These are phyloP conservation scores for Sycophila sp. DNA, from an alignment of 1,140 invertebrate genomes.

Conservation along the genomic window DNA sequence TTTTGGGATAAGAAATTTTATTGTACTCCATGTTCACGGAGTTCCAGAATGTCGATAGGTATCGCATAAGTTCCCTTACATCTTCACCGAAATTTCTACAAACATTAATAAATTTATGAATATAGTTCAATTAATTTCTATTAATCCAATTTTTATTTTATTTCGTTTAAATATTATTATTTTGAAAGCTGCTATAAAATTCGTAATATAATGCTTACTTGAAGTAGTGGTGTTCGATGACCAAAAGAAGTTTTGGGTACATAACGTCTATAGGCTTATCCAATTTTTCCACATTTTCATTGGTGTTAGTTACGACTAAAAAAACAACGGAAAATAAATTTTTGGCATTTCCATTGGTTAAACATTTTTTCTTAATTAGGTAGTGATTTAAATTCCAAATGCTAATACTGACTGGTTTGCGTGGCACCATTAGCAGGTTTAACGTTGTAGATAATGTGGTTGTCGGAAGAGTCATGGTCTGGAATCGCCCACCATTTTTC, in stretches of 20 bases:
- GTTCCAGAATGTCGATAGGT: background rate
- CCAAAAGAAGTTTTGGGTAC: constrained; percentile 3
- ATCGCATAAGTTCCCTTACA: background rate
- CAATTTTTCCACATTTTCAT: background rate
- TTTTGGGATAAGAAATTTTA: background rate
- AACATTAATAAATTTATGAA: too few relatives aligned
- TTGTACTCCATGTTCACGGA: background rate
- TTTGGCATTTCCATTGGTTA: background rate
- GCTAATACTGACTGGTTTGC: background rate
- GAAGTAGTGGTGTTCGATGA: background rate
- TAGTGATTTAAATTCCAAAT: background rate
- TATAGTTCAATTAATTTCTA: too few relatives aligned
- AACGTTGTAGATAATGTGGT: background rate
- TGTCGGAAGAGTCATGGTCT: background rate
- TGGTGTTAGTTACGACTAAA: background rate
- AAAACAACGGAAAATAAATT: background rate
- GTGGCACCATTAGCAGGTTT: background rate
- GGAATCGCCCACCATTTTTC: constrained; percentile 1
- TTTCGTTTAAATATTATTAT: background rate
- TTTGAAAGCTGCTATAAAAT: background rate
- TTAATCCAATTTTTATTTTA: too few relatives aligned
- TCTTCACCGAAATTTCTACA: background rate
- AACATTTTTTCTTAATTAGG: background rate
- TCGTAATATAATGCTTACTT: background rate
- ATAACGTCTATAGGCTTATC: background rate